These are phyloP conservation scores for Elgaria multicarinata DNA, from an alignment of 2,113 vertebrate species.

Conservation along the genomic window DNA sequence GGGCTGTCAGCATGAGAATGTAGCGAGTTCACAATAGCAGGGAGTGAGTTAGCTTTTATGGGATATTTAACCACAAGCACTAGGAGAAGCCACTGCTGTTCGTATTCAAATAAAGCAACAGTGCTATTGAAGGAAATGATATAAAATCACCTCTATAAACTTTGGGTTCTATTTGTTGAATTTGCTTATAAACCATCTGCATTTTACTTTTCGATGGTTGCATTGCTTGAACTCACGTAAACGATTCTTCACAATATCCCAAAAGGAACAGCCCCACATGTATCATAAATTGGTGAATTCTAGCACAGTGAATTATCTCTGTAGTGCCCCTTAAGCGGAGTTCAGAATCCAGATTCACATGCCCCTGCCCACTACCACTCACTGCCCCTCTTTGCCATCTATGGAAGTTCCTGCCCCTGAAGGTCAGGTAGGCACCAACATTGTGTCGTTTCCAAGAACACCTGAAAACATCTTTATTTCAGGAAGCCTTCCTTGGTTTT, in stretches of 20 bases:
- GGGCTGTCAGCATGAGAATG: constrained; percentile 70
- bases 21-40: constrained; percentile 63
- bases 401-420: no score
- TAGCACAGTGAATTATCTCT: background rate
- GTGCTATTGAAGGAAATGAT: constrained; percentile 49
- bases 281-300: background rate
- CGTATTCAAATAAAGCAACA: constrained; percentile 65
- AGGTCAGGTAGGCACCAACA: no score
- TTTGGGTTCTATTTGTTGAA: constrained; percentile 46
- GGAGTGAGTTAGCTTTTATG: constrained; percentile 72
- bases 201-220: constrained; percentile 32
- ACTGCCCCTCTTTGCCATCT: background rate
- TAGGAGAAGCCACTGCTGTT: constrained; percentile 44
- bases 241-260: constrained; percentile 6
- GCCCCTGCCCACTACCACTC: no score
- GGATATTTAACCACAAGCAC: constrained; percentile 64
- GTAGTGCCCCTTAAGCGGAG: background rate
- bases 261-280: background rate
- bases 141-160: constrained; percentile 45
- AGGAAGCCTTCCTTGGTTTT: background rate
- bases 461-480: no score
- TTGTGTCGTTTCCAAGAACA: no score
- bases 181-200: constrained; percentile 30
- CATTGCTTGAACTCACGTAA: background rate
- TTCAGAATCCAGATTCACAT: background rate